phyloP scores from a whole-genome alignment of 2,113 vertebrate genomes.

The Phaethornis superciliosus region DNA sequence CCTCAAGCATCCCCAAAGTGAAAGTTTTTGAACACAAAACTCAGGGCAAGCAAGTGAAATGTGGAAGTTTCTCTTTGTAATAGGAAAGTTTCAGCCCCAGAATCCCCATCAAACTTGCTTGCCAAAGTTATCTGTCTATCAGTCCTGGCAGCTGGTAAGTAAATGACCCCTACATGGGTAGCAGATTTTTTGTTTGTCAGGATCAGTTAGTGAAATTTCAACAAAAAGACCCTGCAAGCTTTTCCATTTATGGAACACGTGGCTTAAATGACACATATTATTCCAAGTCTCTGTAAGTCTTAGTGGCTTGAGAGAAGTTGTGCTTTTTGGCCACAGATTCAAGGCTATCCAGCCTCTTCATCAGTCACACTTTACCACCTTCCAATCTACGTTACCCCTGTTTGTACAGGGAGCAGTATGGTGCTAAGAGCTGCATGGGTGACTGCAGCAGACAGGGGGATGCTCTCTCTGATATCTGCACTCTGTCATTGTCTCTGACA shows the following conservation, averaged over 20 bases:
- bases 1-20: background rate
- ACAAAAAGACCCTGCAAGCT: background rate
- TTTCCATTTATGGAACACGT: background rate
- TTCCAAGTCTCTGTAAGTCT: background rate
- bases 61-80: background rate
- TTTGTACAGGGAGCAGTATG: background rate
- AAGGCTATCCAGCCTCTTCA: background rate
- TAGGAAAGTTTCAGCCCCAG: background rate
- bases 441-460: background rate
- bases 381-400: background rate
- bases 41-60: background rate
- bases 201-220: background rate
- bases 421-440: background rate
- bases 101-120: background rate
- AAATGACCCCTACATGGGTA: background rate
- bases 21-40: background rate
- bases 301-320: background rate
- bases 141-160: background rate
- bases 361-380: background rate
- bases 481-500: too few relatives aligned
- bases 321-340: background rate
- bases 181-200: background rate
- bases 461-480: background rate
- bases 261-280: background rate
- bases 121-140: background rate